Conservation (phyloP, 2,888 invertebrate species). For the Dicycla oo region DNA sequence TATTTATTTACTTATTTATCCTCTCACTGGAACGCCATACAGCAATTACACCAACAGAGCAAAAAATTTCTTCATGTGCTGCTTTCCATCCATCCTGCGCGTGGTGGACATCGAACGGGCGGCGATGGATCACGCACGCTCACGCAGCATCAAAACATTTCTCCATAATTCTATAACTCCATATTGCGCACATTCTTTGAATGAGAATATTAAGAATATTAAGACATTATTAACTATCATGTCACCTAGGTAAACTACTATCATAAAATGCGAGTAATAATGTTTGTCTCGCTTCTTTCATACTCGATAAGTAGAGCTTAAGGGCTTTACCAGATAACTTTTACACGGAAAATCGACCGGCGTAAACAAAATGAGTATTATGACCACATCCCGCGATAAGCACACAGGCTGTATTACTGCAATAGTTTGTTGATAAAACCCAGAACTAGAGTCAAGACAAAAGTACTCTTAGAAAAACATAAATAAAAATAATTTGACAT, state of each 20-base stretch:
- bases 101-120: too few relatives aligned
- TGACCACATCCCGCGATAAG: constrained; percentile 12
- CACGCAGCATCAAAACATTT: too few relatives aligned
- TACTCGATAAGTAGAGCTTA: constrained; percentile 53
- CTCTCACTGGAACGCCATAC: too few relatives aligned
- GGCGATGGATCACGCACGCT: too few relatives aligned
- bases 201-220: too few relatives aligned
- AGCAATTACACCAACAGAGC: too few relatives aligned
- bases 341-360: constrained; percentile 35
- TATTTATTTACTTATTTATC: too few relatives aligned
- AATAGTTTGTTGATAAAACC: background rate
- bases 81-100: too few relatives aligned
- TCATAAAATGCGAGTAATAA: constrained; percentile 53
- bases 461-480: background rate
- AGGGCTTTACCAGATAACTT: constrained; percentile 51
- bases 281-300: constrained; percentile 57
- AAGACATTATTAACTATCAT: constrained; percentile 14
- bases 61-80: too few relatives aligned
- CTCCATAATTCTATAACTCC: too few relatives aligned
- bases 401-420: background rate
- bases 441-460: background rate
- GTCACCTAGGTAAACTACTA: constrained; percentile 13
- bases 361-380: constrained; percentile 40
- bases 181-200: too few relatives aligned
- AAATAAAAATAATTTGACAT: too few relatives aligned